A percentile compares a stretch with the other conserved stretches of the same genome.
Evolutionary conservation across 2,888 invertebrate species (phyloP).

Genomic region (Xestia rhomboidea): DNA sequence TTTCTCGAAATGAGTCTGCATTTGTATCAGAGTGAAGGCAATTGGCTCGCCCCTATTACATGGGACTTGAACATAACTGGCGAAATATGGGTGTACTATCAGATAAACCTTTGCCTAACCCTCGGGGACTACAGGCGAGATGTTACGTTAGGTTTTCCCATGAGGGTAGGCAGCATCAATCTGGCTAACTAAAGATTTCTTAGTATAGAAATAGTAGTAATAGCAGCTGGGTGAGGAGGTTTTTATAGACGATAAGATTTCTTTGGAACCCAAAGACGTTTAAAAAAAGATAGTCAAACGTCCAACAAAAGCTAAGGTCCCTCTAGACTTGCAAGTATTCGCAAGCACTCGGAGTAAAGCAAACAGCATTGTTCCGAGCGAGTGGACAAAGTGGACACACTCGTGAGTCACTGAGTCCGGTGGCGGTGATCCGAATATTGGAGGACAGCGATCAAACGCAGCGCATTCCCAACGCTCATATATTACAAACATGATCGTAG

Average conservation of each 20-base stretch:
- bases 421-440: slow-evolving; percentile 31
- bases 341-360: slow-evolving; percentile 37
- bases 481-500: not conserved
- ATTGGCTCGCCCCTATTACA: too few relatives aligned
- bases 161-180: not conserved
- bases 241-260: not conserved
- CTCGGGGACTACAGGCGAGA: not conserved
- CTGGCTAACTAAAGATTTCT: not conserved
- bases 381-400: slow-evolving; percentile 33
- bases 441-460: slow-evolving; percentile 47
- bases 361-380: slow-evolving; percentile 47
- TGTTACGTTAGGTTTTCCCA: not conserved
- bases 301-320: not conserved
- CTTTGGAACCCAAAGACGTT: not conserved
- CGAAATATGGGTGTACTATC: not conserved
- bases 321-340: not conserved
- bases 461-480: not conserved
- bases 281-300: not conserved
- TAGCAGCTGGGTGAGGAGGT: not conserved
- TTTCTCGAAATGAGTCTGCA: too few relatives aligned
- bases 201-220: not conserved
- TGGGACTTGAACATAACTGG: not conserved
- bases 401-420: slow-evolving; percentile 31
- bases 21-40: too few relatives aligned
- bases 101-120: not conserved